phyloP scores from a whole-genome alignment of 2,113 vertebrate genomes.

The Heteronetta atricapilla region DNA sequence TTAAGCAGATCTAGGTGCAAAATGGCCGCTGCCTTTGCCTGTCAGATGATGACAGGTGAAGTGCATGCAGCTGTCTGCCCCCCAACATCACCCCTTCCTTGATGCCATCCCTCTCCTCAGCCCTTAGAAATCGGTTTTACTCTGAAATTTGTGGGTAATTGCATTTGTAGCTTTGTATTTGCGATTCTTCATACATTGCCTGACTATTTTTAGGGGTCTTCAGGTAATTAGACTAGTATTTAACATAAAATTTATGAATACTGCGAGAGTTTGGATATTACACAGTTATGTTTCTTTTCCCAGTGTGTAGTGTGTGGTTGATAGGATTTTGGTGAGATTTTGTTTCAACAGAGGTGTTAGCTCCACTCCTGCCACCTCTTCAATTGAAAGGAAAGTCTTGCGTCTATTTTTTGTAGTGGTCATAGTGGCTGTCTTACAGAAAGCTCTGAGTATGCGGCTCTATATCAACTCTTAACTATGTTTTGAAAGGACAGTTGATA shows the following conservation, averaged over 20 bases:
- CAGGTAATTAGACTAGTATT: not conserved
- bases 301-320: not conserved
- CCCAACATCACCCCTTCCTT: not conserved
- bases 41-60: not conserved
- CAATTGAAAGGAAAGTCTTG: not conserved
- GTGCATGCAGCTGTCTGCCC: not conserved
- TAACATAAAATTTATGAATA: not conserved
- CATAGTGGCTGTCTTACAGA: not conserved
- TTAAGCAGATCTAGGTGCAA: not conserved
- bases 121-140: not conserved
- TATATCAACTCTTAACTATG: not conserved
- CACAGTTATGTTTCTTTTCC: not conserved
- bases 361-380: not conserved
- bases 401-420: not conserved
- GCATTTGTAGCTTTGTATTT: not conserved
- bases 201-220: not conserved
- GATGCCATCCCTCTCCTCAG: not conserved
- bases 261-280: not conserved
- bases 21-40: not conserved
- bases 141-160: not conserved
- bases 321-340: not conserved
- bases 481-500: not conserved
- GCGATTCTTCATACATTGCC: not conserved
- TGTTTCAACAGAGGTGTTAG: not conserved
- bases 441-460: not conserved